phyloP scores from a whole-genome alignment of 1,140 invertebrate species.

The Paralvinella palmiformis region DNA sequence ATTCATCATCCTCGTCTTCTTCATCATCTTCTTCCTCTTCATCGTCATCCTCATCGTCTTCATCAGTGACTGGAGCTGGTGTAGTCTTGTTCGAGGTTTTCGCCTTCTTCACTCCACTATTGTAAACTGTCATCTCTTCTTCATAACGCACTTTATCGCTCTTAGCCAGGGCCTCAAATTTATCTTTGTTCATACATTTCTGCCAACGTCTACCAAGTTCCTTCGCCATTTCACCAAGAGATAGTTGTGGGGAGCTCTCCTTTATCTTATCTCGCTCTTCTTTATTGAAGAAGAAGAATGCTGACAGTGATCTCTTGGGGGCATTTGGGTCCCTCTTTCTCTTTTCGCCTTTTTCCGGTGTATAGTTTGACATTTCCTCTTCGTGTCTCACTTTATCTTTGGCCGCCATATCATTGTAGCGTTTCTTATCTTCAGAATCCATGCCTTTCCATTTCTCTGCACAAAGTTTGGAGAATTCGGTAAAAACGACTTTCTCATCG shows the following conservation, averaged over 20 bases:
- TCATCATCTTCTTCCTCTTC: conserved; percentile 22
- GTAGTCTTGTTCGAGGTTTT: conserved; percentile 8
- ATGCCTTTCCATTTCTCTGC: conserved; percentile 99
- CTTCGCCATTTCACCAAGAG: conserved; percentile 96
- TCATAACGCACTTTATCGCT: conserved; percentile 93
- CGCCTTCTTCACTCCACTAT: conserved; percentile 15
- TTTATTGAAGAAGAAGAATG: conserved; percentile 99
- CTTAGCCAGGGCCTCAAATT: conserved; percentile 86
- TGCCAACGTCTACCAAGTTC: conserved; percentile 94
- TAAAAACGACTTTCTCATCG: conserved; percentile 95
- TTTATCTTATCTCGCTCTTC: conserved; percentile 93
- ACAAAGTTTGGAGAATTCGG: conserved; percentile 99
- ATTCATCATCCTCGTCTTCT: conserved; percentile 28
- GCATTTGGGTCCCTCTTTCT: conserved; percentile 97
- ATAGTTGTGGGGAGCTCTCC: conserved; percentile 82
- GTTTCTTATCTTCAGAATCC: conserved; percentile 96
- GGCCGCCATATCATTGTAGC: conserved; percentile 98
- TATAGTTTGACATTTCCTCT: conserved; percentile 91
- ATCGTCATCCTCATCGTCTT: conserved; percentile 11
- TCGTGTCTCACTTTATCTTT: conserved; percentile 96
- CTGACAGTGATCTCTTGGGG: conserved; percentile 96
- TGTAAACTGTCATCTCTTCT: too few relatives aligned
- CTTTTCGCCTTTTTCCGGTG: conserved; percentile 80
- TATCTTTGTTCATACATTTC: conserved; percentile 73
- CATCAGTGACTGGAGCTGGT: not conserved